Base-by-base conservation (phyloP, 23 tunicate genomes). In the Diplosoma virens region DNA sequence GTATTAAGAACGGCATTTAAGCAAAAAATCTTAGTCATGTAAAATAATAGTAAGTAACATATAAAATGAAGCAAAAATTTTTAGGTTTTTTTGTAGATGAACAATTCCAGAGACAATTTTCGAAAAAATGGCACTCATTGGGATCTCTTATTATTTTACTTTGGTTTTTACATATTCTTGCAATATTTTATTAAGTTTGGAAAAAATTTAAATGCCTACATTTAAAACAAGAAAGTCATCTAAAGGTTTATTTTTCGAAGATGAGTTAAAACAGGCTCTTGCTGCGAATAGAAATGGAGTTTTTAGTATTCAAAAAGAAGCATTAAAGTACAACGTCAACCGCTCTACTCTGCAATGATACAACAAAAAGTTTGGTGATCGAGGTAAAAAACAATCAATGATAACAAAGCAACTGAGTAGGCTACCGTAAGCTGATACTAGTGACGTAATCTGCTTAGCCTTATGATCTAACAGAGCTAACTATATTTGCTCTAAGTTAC, bases 401-500 rank as follows among this genome's bases (percentile, higher is more conserved):
- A 66, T 73, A 48, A 73, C 67, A 47, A 73, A 26, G 21, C 79
- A 73, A 52, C 66, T 73, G 35, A 36, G 67, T 53, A 73, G 52
- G n/a, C n/a, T n/a, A n/a, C n/a, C n/a, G n/a, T n/a, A n/a, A n/a
- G n/a, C n/a, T n/a, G n/a, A n/a, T n/a, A n/a, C n/a, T n/a, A n/a
- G n/a, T n/a, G n/a, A n/a, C n/a, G n/a, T n/a, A n/a, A n/a, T n/a
- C n/a, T n/a, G n/a, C n/a, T n/a, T n/a, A n/a, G n/a, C n/a, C n/a
- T n/a, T n/a, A n/a, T n/a, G n/a, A n/a, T n/a, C n/a, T n/a, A n/a
- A n/a, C n/a, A n/a, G n/a, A n/a, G n/a, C n/a, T n/a, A n/a, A n/a
- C n/a, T n/a, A n/a, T n/a, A n/a, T n/a, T n/a, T n/a, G n/a, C n/a
- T n/a, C n/a, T n/a, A n/a, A n/a, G n/a, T n/a, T n/a, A n/a, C n/a